Evolutionary conservation across 2,888 invertebrate species (phyloP).

Genomic region (Nemoura dubitans): DNA sequence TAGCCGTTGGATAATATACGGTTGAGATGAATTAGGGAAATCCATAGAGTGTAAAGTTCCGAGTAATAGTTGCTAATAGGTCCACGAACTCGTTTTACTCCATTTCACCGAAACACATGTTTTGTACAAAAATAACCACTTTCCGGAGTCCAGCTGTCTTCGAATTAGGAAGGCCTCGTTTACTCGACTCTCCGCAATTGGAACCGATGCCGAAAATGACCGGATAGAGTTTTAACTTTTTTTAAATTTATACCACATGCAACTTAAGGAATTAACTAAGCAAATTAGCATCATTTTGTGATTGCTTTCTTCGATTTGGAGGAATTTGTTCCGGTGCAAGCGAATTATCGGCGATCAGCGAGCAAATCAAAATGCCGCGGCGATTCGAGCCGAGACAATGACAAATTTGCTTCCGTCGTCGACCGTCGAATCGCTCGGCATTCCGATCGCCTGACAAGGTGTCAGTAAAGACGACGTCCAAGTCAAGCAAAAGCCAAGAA

Average conservation of each 20-base stretch:
- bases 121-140: neutral
- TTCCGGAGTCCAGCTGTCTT: neutral
- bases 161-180: neutral
- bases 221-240: neutral
- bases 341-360: too few species aligned
- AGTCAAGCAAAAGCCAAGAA: too few species aligned
- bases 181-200: neutral
- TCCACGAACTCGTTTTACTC: neutral
- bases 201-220: neutral
- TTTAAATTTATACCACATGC: neutral
- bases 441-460: too few species aligned
- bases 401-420: too few species aligned
- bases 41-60: neutral
- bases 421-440: too few species aligned
- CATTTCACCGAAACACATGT: conserved; percentile 4
- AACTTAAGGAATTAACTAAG: too few species aligned
- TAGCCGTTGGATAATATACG: neutral
- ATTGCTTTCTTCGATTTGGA: too few species aligned
- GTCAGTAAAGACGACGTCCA: too few species aligned
- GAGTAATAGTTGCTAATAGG: neutral
- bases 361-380: too few species aligned
- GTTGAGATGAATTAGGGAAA: neutral
- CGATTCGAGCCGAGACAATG: too few species aligned
- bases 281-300: too few species aligned
- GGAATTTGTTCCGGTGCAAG: too few species aligned